phyloP scores from a whole-genome alignment of 2,113 vertebrate species.

The Labrus mixtus region DNA sequence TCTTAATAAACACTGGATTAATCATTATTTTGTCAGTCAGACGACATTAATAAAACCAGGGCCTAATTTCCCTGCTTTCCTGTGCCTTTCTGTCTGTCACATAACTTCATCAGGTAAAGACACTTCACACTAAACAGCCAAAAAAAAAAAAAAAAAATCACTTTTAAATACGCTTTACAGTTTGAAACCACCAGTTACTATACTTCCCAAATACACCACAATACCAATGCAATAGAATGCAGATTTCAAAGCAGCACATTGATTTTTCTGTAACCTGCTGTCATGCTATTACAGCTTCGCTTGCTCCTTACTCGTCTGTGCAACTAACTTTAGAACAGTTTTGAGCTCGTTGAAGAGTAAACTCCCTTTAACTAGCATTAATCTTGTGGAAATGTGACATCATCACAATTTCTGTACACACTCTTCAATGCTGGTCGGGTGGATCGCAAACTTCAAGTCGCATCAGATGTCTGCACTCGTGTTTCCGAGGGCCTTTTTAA shows the following conservation, averaged over 20 bases:
- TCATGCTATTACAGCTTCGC: background rate
- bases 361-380: background rate
- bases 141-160: background rate
- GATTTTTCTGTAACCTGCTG: constrained; percentile 22
- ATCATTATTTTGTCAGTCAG: background rate
- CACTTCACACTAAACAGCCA: constrained; percentile 4
- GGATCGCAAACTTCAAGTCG: constrained; percentile 29
- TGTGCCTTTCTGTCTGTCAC: constrained; percentile 7
- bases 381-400: constrained; percentile 21
- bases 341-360: constrained; percentile 5
- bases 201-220: constrained; percentile 49
- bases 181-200: constrained; percentile 35
- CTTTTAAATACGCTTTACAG: constrained; percentile 15
- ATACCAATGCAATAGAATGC: constrained; percentile 29
- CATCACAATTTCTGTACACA: constrained; percentile 23
- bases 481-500: background rate
- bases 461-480: constrained; percentile 14
- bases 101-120: constrained; percentile 22
- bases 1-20: constrained; percentile 16
- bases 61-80: background rate
- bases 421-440: constrained; percentile 11
- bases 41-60: background rate
- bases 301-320: constrained; percentile 9
- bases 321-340: background rate
- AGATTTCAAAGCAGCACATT: constrained; percentile 44